Evolutionary conservation across 2,888 invertebrate genomes (phyloP).

Genomic region (Catocala fraxini): DNA sequence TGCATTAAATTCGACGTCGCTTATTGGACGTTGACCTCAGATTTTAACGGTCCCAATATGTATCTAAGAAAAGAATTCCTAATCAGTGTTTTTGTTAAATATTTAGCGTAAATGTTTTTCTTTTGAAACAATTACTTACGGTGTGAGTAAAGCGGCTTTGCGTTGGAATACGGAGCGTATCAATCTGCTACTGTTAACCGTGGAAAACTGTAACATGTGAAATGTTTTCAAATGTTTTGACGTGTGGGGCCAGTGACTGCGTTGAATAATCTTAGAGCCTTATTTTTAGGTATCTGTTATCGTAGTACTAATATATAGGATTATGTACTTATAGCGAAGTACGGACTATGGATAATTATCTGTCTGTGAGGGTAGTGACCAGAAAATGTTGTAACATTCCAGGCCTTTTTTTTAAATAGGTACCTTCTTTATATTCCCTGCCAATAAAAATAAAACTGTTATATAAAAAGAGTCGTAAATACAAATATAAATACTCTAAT

Average conservation of each 20-base stretch:
- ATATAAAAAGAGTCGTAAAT: too few species aligned
- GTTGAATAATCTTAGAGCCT: neutral
- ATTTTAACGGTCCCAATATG: conserved; percentile 70
- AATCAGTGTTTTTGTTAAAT: conserved; percentile 61
- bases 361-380: too few species aligned
- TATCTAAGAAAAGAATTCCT: conserved; percentile 65
- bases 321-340: too few species aligned
- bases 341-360: too few species aligned
- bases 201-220: conserved; percentile 54
- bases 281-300: neutral
- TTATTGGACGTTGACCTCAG: conserved; percentile 72
- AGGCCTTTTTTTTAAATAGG: too few species aligned
- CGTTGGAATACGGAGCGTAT: conserved; percentile 51
- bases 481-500: too few species aligned
- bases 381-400: too few species aligned
- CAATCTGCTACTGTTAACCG: conserved; percentile 31
- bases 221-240: conserved; percentile 45
- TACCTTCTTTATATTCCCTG: too few species aligned
- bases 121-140: conserved; percentile 48
- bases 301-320: too few species aligned
- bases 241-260: conserved; percentile 31
- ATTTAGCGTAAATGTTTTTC: conserved; percentile 43
- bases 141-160: conserved; percentile 51
- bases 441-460: too few species aligned
- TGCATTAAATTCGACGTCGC: conserved; percentile 74